Evolutionary conservation across 1,140 invertebrate genomes (phyloP).

Genomic region (Melitaea cinxia): DNA sequence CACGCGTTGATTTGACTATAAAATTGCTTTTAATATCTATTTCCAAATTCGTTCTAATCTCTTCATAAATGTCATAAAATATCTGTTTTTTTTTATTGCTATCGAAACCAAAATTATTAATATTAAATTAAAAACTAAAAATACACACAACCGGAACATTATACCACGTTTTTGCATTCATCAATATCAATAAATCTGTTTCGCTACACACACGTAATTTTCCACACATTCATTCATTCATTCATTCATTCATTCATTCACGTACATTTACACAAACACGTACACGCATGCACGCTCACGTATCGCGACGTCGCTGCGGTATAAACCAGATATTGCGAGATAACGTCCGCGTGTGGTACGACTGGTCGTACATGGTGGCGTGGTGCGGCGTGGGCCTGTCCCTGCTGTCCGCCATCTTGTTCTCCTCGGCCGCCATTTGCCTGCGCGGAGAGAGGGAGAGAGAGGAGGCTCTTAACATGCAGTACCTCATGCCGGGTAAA

Average conservation of each 20-base stretch:
- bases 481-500: constrained; percentile 98
- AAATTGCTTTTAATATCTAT: no score
- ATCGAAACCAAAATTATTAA: no score
- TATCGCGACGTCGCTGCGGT: constrained; percentile 36
- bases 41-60: no score
- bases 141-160: background rate
- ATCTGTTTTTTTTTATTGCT: no score
- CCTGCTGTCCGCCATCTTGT: constrained; percentile 93
- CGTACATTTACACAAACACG: background rate
- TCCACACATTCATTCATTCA: background rate
- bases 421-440: constrained; percentile 95
- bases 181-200: background rate
- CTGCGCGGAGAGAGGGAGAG: constrained; percentile 94
- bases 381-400: constrained; percentile 96
- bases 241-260: background rate
- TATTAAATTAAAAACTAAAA: no score
- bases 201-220: background rate
- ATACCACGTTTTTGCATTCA: background rate
- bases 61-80: no score
- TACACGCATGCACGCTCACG: background rate
- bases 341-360: constrained; percentile 93
- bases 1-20: no score
- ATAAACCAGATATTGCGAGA: constrained; percentile 91
- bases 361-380: constrained; percentile 97
- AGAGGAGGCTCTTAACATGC: constrained; percentile 97